Conservation (phyloP, 2,888 invertebrate genomes). For the Bombyx huttoni region DNA sequence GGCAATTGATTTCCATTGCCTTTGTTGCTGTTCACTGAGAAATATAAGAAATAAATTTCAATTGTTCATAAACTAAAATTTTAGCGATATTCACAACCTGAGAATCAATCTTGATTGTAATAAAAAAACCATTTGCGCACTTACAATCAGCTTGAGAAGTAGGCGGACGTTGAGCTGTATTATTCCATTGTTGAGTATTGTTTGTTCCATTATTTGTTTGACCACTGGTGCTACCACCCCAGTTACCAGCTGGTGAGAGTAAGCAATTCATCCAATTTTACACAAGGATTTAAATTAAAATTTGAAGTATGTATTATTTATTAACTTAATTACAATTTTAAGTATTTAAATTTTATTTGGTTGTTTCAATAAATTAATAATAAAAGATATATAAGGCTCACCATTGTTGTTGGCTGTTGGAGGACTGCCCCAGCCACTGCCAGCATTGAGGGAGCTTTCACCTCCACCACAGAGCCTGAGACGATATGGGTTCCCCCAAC, state of each 20-base stretch:
- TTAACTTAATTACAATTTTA: too few species aligned
- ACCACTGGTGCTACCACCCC: conserved; percentile 60
- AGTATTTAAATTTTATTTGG: too few species aligned
- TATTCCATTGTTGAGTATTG: conserved; percentile 69
- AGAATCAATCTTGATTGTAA: too few species aligned
- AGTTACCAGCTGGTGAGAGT: conserved; percentile 57
- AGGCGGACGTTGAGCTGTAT: conserved; percentile 61
- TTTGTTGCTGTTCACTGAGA: conserved; percentile 68
- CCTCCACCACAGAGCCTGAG: conserved; percentile 83
- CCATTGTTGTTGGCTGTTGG: conserved; percentile 77
- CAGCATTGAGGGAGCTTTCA: conserved; percentile 84
- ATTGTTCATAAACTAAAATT: conserved; percentile 4
- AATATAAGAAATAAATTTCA: conserved; percentile 8
- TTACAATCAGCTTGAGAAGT: conserved; percentile 67
- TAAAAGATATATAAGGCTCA: conserved; percentile 3
- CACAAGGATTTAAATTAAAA: too few species aligned
- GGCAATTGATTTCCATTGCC: conserved; percentile 56
- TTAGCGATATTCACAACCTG: too few species aligned
- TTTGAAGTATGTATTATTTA: too few species aligned
- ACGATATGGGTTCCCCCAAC: conserved; percentile 75
- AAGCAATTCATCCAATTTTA: conserved; percentile 7
- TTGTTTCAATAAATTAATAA: not conserved
- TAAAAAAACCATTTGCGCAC: conserved; percentile 18
- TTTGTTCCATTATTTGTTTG: conserved; percentile 57
- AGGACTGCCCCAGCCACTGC: conserved; percentile 84